These are phyloP conservation scores for Zootoca vivipara DNA, from an alignment of 2,113 vertebrate species.

Conservation along the genomic window DNA sequence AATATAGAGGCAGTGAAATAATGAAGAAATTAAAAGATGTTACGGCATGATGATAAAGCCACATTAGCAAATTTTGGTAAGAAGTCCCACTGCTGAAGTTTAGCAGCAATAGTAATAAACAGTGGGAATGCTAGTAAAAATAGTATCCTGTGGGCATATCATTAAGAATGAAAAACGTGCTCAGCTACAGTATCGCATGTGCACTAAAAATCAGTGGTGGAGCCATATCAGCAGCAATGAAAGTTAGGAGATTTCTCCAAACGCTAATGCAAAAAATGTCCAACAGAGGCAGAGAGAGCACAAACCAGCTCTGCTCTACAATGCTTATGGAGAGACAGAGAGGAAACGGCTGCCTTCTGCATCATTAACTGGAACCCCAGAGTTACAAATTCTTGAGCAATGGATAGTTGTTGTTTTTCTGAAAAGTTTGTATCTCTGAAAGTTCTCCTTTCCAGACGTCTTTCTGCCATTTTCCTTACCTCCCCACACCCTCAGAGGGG, in stretches of 20 bases:
- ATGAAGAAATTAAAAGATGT: background rate
- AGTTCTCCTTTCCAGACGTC: background rate
- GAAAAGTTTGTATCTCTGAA: background rate
- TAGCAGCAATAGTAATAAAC: background rate
- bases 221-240: background rate
- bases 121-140: background rate
- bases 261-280: background rate
- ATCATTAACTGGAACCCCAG: background rate
- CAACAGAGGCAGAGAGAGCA: background rate
- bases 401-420: background rate
- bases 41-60: background rate
- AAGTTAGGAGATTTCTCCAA: background rate
- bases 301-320: background rate
- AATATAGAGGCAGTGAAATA: background rate
- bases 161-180: background rate
- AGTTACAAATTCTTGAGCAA: background rate
- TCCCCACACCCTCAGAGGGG: background rate
- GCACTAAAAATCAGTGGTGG: fast-evolving
- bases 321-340: background rate
- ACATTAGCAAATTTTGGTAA: background rate
- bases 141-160: background rate
- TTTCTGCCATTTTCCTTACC: background rate
- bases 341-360: background rate
- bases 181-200: background rate
- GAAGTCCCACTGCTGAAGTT: background rate